Base-by-base conservation (phyloP, 2,888 invertebrate genomes). In the Synanthedon vespiformis region DNA sequence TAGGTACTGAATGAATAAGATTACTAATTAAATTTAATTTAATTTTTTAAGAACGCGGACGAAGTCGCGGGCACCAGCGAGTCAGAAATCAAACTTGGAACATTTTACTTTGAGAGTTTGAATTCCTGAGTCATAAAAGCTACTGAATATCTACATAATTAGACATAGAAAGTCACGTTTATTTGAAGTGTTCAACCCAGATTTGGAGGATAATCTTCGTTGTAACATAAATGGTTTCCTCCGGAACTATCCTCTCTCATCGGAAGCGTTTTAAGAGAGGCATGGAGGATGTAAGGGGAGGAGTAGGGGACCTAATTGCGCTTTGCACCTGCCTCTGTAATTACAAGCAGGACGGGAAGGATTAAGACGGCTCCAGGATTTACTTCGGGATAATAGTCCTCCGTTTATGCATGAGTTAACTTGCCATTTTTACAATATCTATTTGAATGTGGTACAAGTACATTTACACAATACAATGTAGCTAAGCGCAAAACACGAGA, bases 181-280 rank as follows among this genome's bases (percentile, higher is more conserved):
- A 34, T 34, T 34, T 34, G 10, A 34, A 10, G 34, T 34, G 8
- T 34, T 34, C 34, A 34, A 34, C 34, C 2, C 34, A 34, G 34
- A 34, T 34, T 34, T 34, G 34, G 10, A 34, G 10, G 34, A 34
- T 10, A 34, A 10, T 34, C 44, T 12, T 44, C 8, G 6, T 14
- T 13, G 13, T n/a, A 41, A 5, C 57, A 51, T 61, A 70, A 68
- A 72, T 47, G 47, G 53, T 48, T 51, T 53, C 49, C 52, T 49
- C 41, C 51, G 50, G 50, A 40, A 12, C 34, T 50, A 13, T n/a
- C 40, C 50, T 50, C 34, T 18, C 18, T 50, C 53, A 48, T 18
- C 49, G 55, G 53, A 55, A 53, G 55, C 48, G 48, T 51, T 53
- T 22, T 52, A 53, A 27, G 40, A 40, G 27, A 51, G 51, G 34